Evolutionary conservation across 2,797 vertebrate genomes (phyloP).

Genomic region (Merluccius polli): DNA sequence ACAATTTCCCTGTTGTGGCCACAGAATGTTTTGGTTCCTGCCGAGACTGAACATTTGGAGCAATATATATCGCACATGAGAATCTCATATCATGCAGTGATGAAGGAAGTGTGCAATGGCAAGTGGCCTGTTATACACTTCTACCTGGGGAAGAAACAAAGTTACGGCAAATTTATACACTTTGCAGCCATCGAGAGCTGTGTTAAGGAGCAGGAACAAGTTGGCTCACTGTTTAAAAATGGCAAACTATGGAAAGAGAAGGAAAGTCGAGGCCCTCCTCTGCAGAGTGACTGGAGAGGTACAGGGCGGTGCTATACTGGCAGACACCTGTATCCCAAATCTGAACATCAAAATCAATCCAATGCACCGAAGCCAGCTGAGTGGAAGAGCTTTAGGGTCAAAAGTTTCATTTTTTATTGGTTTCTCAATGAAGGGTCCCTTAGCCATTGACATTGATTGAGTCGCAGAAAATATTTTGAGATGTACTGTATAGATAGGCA

Average conservation of each 20-base stretch:
- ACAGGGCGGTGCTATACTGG: constrained; percentile 19
- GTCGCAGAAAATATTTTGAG: background rate
- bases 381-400: background rate
- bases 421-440: constrained; percentile 64
- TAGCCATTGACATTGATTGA: constrained; percentile 56
- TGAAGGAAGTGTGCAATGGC: constrained; percentile 54
- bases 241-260: constrained; percentile 54
- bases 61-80: constrained; percentile 50
- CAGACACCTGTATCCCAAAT: constrained; percentile 30
- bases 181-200: constrained; percentile 33
- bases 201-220: background rate
- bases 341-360: constrained; percentile 49
- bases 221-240: constrained; percentile 49
- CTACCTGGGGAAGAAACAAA: constrained; percentile 53
- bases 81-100: constrained; percentile 28
- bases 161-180: constrained; percentile 49
- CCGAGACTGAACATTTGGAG: background rate
- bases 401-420: constrained; percentile 62
- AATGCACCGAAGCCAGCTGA: constrained; percentile 54
- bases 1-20: constrained; percentile 59
- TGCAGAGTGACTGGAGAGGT: constrained; percentile 43
- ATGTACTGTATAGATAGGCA: no score
- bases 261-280: constrained; percentile 43
- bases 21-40: rapidly evolving
- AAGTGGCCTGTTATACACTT: constrained; percentile 61